Evolutionary conservation across 2,888 invertebrate species (phyloP).

Genomic region (Pammene fasciana): DNA sequence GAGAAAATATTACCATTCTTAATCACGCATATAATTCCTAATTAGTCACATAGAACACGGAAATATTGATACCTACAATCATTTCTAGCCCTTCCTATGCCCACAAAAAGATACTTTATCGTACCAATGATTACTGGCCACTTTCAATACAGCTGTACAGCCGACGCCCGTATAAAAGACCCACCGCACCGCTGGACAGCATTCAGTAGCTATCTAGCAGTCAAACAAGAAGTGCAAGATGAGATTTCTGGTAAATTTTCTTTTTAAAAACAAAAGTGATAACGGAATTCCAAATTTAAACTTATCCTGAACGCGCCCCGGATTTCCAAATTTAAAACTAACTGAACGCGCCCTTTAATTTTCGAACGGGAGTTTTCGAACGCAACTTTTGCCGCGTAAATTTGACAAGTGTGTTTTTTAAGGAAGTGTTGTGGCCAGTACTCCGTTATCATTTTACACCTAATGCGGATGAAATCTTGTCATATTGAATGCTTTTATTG

Average conservation of each 20-base stretch:
- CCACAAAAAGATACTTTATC: slow-evolving; percentile 41
- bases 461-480: slow-evolving; percentile 42
- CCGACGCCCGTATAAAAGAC: slow-evolving; percentile 71
- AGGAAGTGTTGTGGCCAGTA: slow-evolving; percentile 33
- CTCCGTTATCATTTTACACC: slow-evolving; percentile 36
- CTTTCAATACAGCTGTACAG: slow-evolving; percentile 62
- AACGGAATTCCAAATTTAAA: slow-evolving; percentile 39
- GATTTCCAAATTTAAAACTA: too few relatives aligned
- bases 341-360: slow-evolving; percentile 20
- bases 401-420: slow-evolving; percentile 36
- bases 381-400: slow-evolving; percentile 28
- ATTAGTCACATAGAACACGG: slow-evolving; percentile 33
- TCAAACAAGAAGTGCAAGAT: slow-evolving; percentile 80
- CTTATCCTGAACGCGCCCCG: slow-evolving; percentile 25
- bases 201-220: slow-evolving; percentile 82
- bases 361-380: slow-evolving; percentile 1
- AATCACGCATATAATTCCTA: slow-evolving; percentile 35
- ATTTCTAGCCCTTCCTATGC: slow-evolving; percentile 36
- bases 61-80: slow-evolving; percentile 27
- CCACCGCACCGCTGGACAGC: slow-evolving; percentile 53
- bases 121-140: slow-evolving; percentile 54
- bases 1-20: slow-evolving; percentile 9
- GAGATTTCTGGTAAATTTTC: slow-evolving; percentile 77
- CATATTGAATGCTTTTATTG: slow-evolving; percentile 10
- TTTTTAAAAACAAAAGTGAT: slow-evolving; percentile 47